Evolutionary conservation across 2,113 vertebrate species (phyloP).

Genomic region (Oceanites oceanicus): DNA sequence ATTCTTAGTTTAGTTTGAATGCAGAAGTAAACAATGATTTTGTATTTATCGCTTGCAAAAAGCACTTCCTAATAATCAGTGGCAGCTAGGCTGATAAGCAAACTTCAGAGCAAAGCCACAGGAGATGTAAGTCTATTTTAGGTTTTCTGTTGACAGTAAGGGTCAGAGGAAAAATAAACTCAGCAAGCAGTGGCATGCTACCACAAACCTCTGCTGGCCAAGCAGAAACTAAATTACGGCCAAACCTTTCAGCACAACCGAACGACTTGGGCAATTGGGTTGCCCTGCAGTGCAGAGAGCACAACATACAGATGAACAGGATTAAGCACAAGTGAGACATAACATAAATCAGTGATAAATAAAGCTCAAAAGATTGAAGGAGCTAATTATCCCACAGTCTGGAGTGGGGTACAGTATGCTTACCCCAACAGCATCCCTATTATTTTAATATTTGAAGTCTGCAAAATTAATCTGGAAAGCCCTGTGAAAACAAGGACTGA

Average conservation of each 20-base stretch:
- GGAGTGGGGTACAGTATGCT: neutral
- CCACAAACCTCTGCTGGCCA: constrained; percentile 51
- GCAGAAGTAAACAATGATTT: constrained; percentile 21
- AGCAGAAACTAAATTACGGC: constrained; percentile 44
- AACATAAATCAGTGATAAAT: neutral
- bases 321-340: neutral
- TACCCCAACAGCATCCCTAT: neutral
- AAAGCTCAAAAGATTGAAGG: neutral
- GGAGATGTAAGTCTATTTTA: constrained; percentile 50
- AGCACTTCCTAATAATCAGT: constrained; percentile 29
- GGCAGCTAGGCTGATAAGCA: constrained; percentile 51
- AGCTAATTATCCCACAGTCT: neutral
- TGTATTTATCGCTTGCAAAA: constrained; percentile 40
- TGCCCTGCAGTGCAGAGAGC: neutral
- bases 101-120: constrained; percentile 26
- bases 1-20: neutral
- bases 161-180: constrained; percentile 59
- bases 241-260: constrained; percentile 29
- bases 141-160: constrained; percentile 45
- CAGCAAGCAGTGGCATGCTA: constrained; percentile 43
- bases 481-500: neutral
- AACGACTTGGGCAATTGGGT: neutral
- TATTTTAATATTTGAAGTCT: neutral
- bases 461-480: neutral
- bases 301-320: neutral